Conservation (phyloP, 1,140 invertebrate genomes). For the Drosophila saltans region DNA sequence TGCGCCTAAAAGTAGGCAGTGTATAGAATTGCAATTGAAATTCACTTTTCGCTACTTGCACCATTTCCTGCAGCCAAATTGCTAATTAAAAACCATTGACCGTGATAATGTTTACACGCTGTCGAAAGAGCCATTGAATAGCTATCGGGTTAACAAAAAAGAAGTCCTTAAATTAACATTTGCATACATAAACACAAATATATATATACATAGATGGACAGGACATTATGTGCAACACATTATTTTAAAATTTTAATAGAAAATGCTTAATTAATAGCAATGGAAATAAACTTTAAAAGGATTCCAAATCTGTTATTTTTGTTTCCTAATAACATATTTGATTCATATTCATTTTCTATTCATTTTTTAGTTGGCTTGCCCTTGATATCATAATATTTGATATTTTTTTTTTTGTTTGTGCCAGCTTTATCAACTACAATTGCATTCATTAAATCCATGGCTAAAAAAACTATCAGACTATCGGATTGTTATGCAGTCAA, state of each 20-base stretch:
- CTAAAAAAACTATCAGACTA: background rate
- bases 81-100: conserved; percentile 64
- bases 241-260: no score
- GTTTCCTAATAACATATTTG: no score
- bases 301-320: no score
- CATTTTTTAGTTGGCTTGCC: no score
- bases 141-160: background rate
- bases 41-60: conserved; percentile 48
- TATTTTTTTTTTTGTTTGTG: background rate
- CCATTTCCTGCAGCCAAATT: conserved; percentile 58
- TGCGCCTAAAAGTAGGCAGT: conserved; percentile 38
- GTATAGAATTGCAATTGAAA: conserved; percentile 21
- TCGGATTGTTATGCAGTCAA: background rate
- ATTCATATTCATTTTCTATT: no score
- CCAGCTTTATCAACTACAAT: background rate
- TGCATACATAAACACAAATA: background rate
- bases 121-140: conserved; percentile 5
- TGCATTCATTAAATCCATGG: background rate
- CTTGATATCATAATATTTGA: no score
- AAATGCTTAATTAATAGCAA: no score
- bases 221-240: no score
- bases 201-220: no score
- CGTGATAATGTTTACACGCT: conserved; percentile 52
- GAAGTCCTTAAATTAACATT: background rate
- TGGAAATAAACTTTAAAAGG: no score